Conservation (phyloP, 1,140 invertebrate species). For the Manduca sexta region DNA sequence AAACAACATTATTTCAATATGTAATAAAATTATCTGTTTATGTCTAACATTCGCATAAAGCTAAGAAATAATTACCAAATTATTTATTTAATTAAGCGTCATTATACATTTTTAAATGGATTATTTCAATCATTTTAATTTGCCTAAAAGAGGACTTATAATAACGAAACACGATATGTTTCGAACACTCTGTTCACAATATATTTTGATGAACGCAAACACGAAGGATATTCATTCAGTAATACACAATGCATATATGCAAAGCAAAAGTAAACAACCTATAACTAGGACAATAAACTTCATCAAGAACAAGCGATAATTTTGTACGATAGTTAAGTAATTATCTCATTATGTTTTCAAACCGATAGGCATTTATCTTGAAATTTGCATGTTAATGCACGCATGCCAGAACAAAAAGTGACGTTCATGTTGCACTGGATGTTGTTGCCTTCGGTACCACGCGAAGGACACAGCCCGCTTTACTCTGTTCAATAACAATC, state of each 20-base stretch:
- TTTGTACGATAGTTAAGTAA: conserved; percentile 49
- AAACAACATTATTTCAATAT: too few relatives aligned
- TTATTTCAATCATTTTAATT: too few relatives aligned
- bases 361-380: conserved; percentile 33
- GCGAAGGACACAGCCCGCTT: conserved; percentile 6
- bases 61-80: too few relatives aligned
- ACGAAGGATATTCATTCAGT: not conserved
- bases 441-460: conserved; percentile 12
- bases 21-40: too few relatives aligned
- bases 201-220: too few relatives aligned
- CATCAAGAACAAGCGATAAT: conserved; percentile 56
- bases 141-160: too few relatives aligned
- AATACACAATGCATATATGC: conserved; percentile 23
- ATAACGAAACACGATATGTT: too few relatives aligned
- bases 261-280: conserved; percentile 55
- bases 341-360: conserved; percentile 56
- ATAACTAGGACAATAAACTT: conserved; percentile 61
- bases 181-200: too few relatives aligned
- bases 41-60: too few relatives aligned
- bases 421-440: conserved; percentile 4
- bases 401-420: conserved; percentile 14
- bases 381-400: conserved; percentile 33
- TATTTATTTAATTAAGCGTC: too few relatives aligned
- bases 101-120: too few relatives aligned
- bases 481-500: too few relatives aligned